Evolutionary conservation across 2,113 vertebrate genomes (phyloP).

Genomic region (Pseudolaguvia tuberculata): DNA sequence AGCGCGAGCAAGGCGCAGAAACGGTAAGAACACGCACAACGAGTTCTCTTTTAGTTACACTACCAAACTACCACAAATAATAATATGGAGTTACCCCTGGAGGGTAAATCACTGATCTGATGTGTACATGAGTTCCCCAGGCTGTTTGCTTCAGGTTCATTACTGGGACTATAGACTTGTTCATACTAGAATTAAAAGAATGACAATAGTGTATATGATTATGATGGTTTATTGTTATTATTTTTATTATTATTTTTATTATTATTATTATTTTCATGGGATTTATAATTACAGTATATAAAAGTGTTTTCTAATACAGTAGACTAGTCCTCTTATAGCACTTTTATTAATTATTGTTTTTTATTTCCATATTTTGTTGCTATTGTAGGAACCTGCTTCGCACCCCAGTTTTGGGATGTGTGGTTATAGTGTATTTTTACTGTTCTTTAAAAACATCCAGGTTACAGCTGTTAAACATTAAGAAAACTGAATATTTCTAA

Average conservation of each 20-base stretch:
- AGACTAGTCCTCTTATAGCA: background rate
- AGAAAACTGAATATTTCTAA: background rate
- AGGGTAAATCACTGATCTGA: no score
- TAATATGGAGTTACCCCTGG: no score
- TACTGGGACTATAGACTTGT: background rate
- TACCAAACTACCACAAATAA: background rate
- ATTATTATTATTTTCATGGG: no score
- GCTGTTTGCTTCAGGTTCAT: background rate
- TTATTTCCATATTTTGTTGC: no score
- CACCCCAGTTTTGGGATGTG: background rate
- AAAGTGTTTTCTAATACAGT: background rate
- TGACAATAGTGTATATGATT: background rate
- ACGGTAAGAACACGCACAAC: conserved; percentile 44
- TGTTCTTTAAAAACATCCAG: no score
- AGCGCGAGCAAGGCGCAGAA: conserved; percentile 39
- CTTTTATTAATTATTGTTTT: no score
- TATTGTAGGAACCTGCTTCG: background rate
- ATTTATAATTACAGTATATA: background rate
- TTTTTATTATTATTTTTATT: no score
- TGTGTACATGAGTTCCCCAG: no score
- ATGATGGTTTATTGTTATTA: no score
- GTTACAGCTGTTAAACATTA: conserved; percentile 6
- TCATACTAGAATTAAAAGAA: no score
- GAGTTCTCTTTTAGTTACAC: background rate
- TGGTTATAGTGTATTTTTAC: no score